Conservation (phyloP, 2,888 invertebrate genomes). For the Antitype chi region DNA sequence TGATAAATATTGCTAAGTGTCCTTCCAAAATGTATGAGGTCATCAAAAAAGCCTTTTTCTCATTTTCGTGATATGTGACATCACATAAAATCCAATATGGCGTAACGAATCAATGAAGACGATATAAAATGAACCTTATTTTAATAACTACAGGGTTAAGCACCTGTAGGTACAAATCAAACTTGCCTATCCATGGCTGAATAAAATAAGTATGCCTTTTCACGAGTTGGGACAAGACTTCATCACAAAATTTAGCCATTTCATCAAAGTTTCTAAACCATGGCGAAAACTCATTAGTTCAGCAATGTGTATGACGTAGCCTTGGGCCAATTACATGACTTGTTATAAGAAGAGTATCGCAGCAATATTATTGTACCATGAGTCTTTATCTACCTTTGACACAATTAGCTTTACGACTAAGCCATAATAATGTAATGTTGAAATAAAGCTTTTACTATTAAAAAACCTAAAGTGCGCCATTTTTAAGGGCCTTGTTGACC, state of each 20-base stretch:
- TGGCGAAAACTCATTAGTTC: slow-evolving; percentile 27
- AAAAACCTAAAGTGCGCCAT: slow-evolving; percentile 46
- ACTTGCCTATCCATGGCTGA: not conserved
- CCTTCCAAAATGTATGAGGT: not conserved
- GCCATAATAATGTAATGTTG: slow-evolving; percentile 67
- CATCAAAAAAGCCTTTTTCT: not conserved
- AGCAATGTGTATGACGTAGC: slow-evolving; percentile 10
- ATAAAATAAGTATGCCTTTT: not conserved
- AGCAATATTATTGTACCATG: slow-evolving; percentile 26
- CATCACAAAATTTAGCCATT: not conserved
- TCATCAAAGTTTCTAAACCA: not conserved
- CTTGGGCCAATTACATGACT: slow-evolving; percentile 12
- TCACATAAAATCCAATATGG: not conserved
- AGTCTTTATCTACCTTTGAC: slow-evolving; percentile 51
- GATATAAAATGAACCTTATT: slow-evolving; percentile 15
- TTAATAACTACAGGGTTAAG: slow-evolving; percentile 14
- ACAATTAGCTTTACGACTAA: slow-evolving; percentile 65
- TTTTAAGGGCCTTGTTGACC: slow-evolving; percentile 18
- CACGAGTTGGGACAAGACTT: not conserved
- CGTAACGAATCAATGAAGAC: not conserved
- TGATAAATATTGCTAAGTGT: slow-evolving; percentile 23
- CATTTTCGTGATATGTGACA: not conserved
- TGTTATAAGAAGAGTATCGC: slow-evolving; percentile 9
- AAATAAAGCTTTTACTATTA: slow-evolving; percentile 51
- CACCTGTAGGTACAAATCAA: slow-evolving; percentile 27